These are phyloP conservation scores for Parnassius apollo DNA, from an alignment of 2,888 invertebrate genomes.

Conservation along the genomic window DNA sequence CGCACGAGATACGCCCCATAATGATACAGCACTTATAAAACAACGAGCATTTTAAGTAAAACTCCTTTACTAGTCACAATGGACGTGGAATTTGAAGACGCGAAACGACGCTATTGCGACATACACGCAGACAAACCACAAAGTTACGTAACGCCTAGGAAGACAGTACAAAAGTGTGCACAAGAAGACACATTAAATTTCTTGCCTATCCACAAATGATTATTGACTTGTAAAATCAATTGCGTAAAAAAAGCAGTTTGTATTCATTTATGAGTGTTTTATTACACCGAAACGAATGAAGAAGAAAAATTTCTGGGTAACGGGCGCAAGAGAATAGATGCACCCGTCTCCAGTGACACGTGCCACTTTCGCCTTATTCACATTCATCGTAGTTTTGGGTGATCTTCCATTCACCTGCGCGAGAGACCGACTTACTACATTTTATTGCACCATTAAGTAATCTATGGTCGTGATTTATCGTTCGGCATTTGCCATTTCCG, in stretches of 20 bases:
- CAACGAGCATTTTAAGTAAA: constrained; percentile 38
- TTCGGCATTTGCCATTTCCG: constrained; percentile 25
- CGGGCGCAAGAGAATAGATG: constrained; percentile 8
- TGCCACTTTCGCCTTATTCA: constrained; percentile 26
- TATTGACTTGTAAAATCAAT: not conserved
- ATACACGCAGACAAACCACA: constrained; percentile 28
- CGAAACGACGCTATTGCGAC: constrained; percentile 36
- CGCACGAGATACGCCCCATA: constrained; percentile 48
- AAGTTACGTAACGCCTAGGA: constrained; percentile 9
- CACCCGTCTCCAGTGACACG: constrained; percentile 23
- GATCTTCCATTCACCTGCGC: constrained; percentile 19
- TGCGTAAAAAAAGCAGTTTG: not conserved
- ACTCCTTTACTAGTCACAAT: too few species aligned
- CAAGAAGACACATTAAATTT: constrained; percentile 1
- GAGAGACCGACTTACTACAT: constrained; percentile 12
- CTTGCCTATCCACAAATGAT: not conserved
- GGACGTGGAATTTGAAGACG: constrained; percentile 26
- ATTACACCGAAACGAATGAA: constrained; percentile 8
- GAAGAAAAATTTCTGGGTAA: constrained; percentile 5
- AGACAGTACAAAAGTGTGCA: not conserved
- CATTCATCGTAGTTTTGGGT: constrained; percentile 21
- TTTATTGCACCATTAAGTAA: constrained; percentile 14
- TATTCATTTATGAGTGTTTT: not conserved
- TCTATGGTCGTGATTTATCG: not conserved
- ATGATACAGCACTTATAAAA: constrained; percentile 51